Evolutionary conservation across 2,888 invertebrate species (phyloP).

Genomic region (Scaptomyza reducta): DNA sequence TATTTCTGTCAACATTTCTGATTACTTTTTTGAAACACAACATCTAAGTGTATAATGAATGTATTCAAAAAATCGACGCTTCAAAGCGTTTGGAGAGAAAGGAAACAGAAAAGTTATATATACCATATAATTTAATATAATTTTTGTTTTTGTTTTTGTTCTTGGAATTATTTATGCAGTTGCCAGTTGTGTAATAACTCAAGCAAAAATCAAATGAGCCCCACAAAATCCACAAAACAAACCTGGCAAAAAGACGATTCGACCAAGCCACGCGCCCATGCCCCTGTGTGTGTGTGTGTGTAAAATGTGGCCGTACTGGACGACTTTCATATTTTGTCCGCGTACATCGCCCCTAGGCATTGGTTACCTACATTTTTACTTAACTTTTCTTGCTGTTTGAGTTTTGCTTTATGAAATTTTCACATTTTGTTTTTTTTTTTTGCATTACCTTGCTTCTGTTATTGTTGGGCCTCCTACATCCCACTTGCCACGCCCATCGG

Average conservation of each 20-base stretch:
- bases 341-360: conserved; percentile 45
- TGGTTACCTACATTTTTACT: conserved; percentile 72
- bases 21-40: no score
- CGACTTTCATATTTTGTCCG: conserved; percentile 41
- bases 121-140: no score
- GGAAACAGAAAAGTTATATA: no score
- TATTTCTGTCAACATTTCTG: background rate
- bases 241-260: conserved; percentile 29
- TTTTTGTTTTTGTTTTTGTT: no score
- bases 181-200: conserved; percentile 67
- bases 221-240: conserved; percentile 7
- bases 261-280: conserved; percentile 1
- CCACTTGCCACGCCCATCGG: conserved; percentile 23
- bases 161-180: conserved; percentile 61
- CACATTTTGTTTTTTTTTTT: conserved; percentile 60
- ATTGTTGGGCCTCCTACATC: conserved; percentile 18
- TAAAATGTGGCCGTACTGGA: conserved; percentile 19
- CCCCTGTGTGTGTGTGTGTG: conserved; percentile 12
- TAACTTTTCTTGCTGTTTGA: conserved; percentile 66
- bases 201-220: conserved; percentile 61
- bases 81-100: no score
- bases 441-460: conserved; percentile 55
- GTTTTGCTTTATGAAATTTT: conserved; percentile 72
- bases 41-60: no score
- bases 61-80: no score